Evolutionary conservation across 2,113 vertebrate genomes (phyloP).

Genomic region (Chaetura pelagica): DNA sequence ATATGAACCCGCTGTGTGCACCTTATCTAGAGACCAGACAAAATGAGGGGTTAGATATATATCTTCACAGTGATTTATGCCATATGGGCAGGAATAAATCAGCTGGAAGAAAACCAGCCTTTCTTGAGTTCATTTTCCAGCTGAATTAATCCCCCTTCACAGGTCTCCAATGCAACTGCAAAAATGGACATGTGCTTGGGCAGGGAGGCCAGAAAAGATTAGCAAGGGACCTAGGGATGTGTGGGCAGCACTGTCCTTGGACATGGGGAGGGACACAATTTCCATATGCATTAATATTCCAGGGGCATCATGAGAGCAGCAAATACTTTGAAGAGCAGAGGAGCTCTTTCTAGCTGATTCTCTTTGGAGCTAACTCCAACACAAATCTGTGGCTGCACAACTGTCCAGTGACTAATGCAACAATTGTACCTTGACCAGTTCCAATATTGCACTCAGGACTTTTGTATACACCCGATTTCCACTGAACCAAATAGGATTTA

Average conservation of each 20-base stretch:
- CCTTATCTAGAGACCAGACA: not conserved
- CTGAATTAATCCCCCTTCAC: not conserved
- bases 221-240: not conserved
- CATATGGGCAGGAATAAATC: not conserved
- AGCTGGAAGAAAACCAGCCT: not conserved
- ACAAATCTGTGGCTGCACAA: not conserved
- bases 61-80: not conserved
- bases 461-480: not conserved
- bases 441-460: not conserved
- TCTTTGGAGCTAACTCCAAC: not conserved
- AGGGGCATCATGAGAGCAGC: not conserved
- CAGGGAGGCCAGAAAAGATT: not conserved
- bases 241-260: not conserved
- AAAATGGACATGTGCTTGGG: not conserved
- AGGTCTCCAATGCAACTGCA: not conserved
- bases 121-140: not conserved
- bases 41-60: not conserved
- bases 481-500: constrained; percentile 5
- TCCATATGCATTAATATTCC: constrained; percentile 2
- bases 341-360: not conserved
- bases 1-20: not conserved
- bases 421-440: not conserved
- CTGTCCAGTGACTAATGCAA: constrained; percentile 5
- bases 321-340: constrained; percentile 19
- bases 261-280: not conserved